Evolutionary conservation across 2,797 vertebrate genomes (phyloP), one percentile per base, ranked within the genome.

Genomic region (Xenopus petersii): DNA sequence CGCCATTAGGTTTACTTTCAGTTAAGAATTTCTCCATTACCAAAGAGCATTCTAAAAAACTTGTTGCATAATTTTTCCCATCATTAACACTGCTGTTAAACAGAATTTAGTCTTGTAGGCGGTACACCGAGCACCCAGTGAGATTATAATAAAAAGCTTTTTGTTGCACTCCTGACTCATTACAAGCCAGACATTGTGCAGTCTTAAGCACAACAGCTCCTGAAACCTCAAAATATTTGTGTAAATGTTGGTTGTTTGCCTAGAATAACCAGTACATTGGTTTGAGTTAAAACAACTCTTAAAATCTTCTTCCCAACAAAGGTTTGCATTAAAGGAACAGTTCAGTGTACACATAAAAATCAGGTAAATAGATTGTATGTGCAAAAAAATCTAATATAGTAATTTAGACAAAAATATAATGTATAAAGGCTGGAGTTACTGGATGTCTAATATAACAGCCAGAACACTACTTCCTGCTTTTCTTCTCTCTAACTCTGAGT

Each of bases 181-280:
- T 26, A 64, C 36, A 64, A 36, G 36, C 36, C 49, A 30, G 26
- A 1, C 26, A 30, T 30, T 30, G 26, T 30, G 26, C 26, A 30
- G 26, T 30, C 26, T 30, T 30, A 33, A 64, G 36, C n/a, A 17
- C 62, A 64, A 36, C 33, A 42, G 36, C 33, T 42, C 46, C 9
- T 46, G 33, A 64, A 47, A 46, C 62, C 15, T 42, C 36, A n/a
- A 46, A 64, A 64, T 36, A 64, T 64, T 64, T 64, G 1, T 64
- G 62, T 64, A 17, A 64, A 33, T 46, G 62, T 11, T 11, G 15
- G 36, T 64, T 64, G 30, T 63, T 5, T 63, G 33, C 62, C 16
- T 3, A 21, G 62, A 47, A 46, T 46, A 12, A 1, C 61, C 13
- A 30, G 26, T 30, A 30, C 26, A 0, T 30, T 30, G 26, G 26